phyloP scores from a whole-genome alignment of 2,113 vertebrate genomes.

The Chionis minor region DNA sequence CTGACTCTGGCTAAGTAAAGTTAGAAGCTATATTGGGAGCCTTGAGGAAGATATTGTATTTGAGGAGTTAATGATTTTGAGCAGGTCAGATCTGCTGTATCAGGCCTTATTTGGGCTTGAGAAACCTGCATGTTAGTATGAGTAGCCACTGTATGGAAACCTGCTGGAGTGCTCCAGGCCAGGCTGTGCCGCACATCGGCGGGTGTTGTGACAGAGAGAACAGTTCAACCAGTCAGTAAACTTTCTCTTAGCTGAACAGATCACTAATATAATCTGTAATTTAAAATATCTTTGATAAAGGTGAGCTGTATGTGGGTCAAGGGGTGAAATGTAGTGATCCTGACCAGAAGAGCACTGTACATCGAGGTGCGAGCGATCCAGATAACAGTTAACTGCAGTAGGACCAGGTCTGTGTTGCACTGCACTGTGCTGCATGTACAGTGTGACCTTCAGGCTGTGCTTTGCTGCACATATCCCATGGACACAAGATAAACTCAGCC shows the following conservation, averaged over 20 bases:
- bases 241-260: not conserved
- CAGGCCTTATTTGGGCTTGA: not conserved
- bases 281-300: not conserved
- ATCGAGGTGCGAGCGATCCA: not conserved
- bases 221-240: not conserved
- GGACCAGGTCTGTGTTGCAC: not conserved
- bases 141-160: not conserved
- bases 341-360: not conserved
- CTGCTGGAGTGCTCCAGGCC: not conserved
- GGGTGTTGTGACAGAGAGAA: not conserved
- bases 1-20: not conserved
- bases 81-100: not conserved
- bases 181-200: accelerated
- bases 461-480: not conserved
- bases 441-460: not conserved
- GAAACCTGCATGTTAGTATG: not conserved
- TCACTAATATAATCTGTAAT: not conserved
- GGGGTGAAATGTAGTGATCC: not conserved
- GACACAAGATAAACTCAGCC: not conserved
- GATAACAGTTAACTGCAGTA: accelerated
- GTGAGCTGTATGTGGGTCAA: not conserved
- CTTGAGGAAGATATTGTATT: not conserved
- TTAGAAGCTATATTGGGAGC: not conserved
- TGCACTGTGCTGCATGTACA: not conserved
- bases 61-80: not conserved